A percentile compares a stretch with the other conserved stretches of the same genome.
Evolutionary conservation across 2,797 vertebrate species (phyloP).

Genomic region (Capromys pilorides): DNA sequence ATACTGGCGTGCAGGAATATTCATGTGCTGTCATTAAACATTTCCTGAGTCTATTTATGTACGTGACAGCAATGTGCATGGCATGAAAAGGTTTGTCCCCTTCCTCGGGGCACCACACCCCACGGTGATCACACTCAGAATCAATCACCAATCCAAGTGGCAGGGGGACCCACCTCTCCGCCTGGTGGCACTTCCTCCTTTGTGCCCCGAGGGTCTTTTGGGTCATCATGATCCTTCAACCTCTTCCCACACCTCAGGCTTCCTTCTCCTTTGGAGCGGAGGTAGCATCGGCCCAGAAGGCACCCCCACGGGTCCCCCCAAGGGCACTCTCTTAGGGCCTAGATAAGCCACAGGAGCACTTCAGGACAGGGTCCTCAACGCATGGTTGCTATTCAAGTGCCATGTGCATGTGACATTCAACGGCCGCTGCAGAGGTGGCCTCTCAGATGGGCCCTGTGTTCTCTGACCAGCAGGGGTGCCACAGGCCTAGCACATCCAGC

Average conservation of each 20-base stretch:
- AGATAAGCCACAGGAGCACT: accelerated
- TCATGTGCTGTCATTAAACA: background rate
- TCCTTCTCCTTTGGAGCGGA: background rate
- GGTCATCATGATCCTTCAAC: too few species aligned
- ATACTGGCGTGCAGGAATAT: too few species aligned
- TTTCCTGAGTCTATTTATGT: background rate
- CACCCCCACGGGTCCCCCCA: background rate
- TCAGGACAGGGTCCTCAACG: accelerated
- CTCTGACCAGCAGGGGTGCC: accelerated
- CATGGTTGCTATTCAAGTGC: accelerated
- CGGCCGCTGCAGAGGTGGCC: background rate
- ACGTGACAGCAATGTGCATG: accelerated
- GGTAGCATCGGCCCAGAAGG: accelerated
- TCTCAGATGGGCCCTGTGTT: background rate
- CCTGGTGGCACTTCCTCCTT: background rate
- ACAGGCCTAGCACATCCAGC: accelerated
- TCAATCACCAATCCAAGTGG: background rate
- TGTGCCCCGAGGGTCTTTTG: background rate
- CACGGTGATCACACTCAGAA: too few species aligned
- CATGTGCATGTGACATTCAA: accelerated
- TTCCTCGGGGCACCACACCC: accelerated
- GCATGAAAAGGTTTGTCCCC: background rate
- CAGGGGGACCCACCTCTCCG: background rate
- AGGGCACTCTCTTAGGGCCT: too few species aligned
- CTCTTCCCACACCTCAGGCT: background rate